Evolutionary conservation across 2,888 invertebrate species (phyloP).

Genomic region (Callosobruchus maculatus): DNA sequence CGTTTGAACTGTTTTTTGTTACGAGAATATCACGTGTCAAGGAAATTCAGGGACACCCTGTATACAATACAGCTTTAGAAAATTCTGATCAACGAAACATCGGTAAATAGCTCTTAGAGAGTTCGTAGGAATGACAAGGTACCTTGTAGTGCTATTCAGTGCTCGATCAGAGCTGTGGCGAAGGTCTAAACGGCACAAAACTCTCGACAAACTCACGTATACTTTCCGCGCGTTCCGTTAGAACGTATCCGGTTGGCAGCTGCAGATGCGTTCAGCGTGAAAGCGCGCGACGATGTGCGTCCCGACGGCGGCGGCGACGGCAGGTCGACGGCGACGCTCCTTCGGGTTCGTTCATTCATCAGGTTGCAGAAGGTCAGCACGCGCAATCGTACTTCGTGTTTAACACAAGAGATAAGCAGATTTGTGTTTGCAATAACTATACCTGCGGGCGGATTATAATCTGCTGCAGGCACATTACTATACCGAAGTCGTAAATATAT

Average conservation of each 20-base stretch:
- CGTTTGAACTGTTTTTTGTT: too few relatives aligned
- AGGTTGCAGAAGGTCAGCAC: background rate
- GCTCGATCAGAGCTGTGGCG: background rate
- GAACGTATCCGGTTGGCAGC: background rate
- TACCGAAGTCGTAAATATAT: too few relatives aligned
- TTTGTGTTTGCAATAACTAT: too few relatives aligned
- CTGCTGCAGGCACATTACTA: too few relatives aligned
- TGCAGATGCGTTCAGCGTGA: background rate
- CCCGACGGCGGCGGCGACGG: background rate
- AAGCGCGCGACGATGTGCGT: background rate
- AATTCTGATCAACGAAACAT: too few relatives aligned
- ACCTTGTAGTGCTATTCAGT: background rate
- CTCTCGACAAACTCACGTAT: background rate
- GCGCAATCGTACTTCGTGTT: background rate
- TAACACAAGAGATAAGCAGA: background rate
- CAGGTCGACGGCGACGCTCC: background rate
- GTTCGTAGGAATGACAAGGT: too few relatives aligned
- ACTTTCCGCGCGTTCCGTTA: background rate
- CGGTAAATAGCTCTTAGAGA: too few relatives aligned
- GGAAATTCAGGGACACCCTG: too few relatives aligned
- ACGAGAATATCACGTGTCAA: too few relatives aligned
- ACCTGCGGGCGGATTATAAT: too few relatives aligned
- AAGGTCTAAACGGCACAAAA: background rate
- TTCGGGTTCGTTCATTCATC: constrained; percentile 2
- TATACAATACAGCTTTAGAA: too few relatives aligned